Evolutionary conservation across 2,113 vertebrate genomes (phyloP).

Genomic region (Progne subis): DNA sequence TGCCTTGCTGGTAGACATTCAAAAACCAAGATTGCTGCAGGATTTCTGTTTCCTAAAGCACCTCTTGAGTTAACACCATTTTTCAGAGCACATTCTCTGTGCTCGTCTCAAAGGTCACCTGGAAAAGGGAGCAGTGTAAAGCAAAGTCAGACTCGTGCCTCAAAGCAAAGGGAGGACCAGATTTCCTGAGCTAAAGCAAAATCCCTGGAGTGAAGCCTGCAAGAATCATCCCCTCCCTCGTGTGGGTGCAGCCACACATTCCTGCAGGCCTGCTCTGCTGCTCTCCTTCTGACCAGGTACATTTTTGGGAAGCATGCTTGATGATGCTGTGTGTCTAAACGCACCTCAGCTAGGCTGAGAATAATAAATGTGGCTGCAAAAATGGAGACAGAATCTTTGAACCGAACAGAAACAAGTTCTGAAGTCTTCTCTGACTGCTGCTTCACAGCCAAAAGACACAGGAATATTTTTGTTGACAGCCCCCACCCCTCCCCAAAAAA

Average conservation of each 20-base stretch:
- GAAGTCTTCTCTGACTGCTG: not conserved
- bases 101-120: not conserved
- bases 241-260: accelerated
- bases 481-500: not conserved
- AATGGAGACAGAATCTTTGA: not conserved
- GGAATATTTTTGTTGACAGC: not conserved
- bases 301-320: not conserved
- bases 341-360: not conserved
- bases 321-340: not conserved
- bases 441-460: not conserved
- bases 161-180: not conserved
- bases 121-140: not conserved
- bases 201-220: not conserved
- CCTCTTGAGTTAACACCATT: not conserved
- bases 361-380: not conserved
- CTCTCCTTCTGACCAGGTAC: not conserved
- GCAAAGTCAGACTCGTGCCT: not conserved
- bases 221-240: not conserved
- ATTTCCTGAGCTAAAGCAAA: not conserved
- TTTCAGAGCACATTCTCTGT: not conserved
- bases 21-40: not conserved
- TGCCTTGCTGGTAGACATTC: not conserved
- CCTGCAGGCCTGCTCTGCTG: not conserved
- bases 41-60: not conserved
- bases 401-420: not conserved